Conservation (phyloP, 2,113 vertebrate genomes). For the Xyrauchen texanus region DNA sequence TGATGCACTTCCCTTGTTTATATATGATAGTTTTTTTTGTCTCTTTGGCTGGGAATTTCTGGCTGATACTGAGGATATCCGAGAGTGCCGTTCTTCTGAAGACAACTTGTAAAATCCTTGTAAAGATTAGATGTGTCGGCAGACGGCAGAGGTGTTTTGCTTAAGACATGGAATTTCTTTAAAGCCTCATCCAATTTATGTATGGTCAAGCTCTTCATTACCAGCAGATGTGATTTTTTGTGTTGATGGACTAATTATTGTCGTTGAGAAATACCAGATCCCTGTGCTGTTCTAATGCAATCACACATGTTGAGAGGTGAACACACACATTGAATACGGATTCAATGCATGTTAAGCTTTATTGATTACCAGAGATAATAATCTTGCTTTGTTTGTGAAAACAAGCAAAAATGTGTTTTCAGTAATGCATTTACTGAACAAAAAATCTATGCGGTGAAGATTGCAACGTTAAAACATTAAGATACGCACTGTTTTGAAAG, state of each 20-base stretch:
- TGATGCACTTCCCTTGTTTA: slow-evolving; percentile 51
- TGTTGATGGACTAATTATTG: slow-evolving; percentile 40
- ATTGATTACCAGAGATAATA: not conserved
- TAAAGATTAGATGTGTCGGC: slow-evolving; percentile 37
- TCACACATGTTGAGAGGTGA: slow-evolving; percentile 32
- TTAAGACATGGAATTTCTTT: slow-evolving; percentile 51
- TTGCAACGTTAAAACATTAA: no score
- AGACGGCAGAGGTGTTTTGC: slow-evolving; percentile 41
- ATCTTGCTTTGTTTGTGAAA: slow-evolving; percentile 10
- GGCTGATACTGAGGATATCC: slow-evolving; percentile 19
- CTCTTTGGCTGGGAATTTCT: slow-evolving; percentile 32
- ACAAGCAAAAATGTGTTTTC: no score
- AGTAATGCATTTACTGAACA: no score
- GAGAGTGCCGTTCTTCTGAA: slow-evolving; percentile 19
- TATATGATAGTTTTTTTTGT: slow-evolving; percentile 33
- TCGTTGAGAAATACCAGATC: slow-evolving; percentile 42
- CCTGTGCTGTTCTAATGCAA: slow-evolving; percentile 16
- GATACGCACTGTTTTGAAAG: no score
- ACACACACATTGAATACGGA: slow-evolving; percentile 29
- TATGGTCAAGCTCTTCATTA: slow-evolving; percentile 45
- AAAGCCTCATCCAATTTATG: slow-evolving; percentile 54
- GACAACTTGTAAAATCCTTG: slow-evolving; percentile 25
- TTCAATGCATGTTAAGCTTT: not conserved
- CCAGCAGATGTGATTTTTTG: slow-evolving; percentile 50
- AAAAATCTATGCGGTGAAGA: no score